Percentiles rank a stretch among this genome's conserved stretches.
phyloP scores from a whole-genome alignment of 2,113 vertebrate genomes.

The Paedocypris sp. region DNA sequence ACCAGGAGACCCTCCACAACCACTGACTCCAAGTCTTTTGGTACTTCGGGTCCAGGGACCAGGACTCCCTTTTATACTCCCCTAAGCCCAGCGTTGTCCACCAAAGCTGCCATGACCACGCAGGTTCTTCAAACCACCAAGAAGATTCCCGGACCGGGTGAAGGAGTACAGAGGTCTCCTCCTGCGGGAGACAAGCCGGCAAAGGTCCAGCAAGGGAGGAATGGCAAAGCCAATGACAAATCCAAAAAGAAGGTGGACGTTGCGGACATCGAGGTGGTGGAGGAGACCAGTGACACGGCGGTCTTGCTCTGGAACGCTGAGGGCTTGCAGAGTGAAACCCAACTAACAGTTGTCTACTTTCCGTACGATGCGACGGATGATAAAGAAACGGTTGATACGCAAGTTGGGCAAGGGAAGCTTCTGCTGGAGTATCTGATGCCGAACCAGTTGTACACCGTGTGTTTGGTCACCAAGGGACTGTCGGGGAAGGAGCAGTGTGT shows the following conservation, averaged over 20 bases:
- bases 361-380: slow-evolving; percentile 74
- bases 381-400: slow-evolving; percentile 66
- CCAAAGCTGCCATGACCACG: slow-evolving; percentile 24
- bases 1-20: slow-evolving; percentile 34
- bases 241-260: slow-evolving; percentile 55
- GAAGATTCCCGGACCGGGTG: slow-evolving; percentile 32
- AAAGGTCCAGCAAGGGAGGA: slow-evolving; percentile 41
- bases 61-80: slow-evolving; percentile 17
- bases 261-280: slow-evolving; percentile 67
- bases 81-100: slow-evolving; percentile 19
- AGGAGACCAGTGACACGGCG: slow-evolving; percentile 71
- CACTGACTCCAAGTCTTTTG: slow-evolving; percentile 34
- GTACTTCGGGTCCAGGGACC: too few species aligned
- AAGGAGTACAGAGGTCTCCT: slow-evolving; percentile 41
- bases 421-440: slow-evolving; percentile 74
- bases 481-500: slow-evolving; percentile 78
- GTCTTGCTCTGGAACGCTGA: slow-evolving; percentile 73
- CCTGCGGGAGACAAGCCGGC: slow-evolving; percentile 39
- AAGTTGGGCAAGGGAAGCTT: slow-evolving; percentile 68
- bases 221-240: slow-evolving; percentile 49
- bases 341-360: slow-evolving; percentile 75
- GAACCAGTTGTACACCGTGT: slow-evolving; percentile 76
- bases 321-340: slow-evolving; percentile 48
- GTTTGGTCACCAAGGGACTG: slow-evolving; percentile 70
- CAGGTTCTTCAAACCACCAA: slow-evolving; percentile 10